Conservation (phyloP, 1,140 invertebrate genomes). For the Listronotus oregonensis region DNA sequence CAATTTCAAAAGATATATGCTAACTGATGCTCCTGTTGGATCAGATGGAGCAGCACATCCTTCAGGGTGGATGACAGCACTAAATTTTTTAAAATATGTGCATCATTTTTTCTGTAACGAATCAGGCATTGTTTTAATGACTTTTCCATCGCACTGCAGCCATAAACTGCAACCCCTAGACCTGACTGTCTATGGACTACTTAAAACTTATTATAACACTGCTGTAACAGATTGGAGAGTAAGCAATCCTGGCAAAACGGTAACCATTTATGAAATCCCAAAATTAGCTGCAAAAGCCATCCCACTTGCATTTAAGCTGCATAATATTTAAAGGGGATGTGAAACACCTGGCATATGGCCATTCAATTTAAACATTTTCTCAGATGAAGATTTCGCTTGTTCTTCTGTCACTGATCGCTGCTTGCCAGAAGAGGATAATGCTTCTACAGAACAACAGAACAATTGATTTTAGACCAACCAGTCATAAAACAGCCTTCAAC, state of each 20-base stretch:
- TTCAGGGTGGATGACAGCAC: not conserved
- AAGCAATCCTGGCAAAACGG: too few relatives aligned
- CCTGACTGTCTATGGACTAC: too few relatives aligned
- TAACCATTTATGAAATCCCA: constrained; percentile 8
- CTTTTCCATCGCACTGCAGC: too few relatives aligned
- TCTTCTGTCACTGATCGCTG: constrained; percentile 5
- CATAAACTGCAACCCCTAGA: too few relatives aligned
- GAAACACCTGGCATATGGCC: constrained; percentile 8
- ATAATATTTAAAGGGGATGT: constrained; percentile 1
- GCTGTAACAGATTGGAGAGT: too few relatives aligned
- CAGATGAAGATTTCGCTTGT: constrained; percentile 6
- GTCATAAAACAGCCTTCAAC: not conserved
- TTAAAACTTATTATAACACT: too few relatives aligned
- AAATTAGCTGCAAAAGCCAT: constrained; percentile 6
- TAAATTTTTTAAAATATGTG: constrained; percentile 8
- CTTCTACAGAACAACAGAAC: not conserved
- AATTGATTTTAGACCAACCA: not conserved
- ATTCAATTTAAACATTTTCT: not conserved
- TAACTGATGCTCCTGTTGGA: not conserved
- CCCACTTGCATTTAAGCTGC: not conserved
- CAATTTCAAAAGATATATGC: too few relatives aligned
- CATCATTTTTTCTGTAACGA: constrained; percentile 5
- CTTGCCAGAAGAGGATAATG: not conserved
- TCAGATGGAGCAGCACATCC: constrained; percentile 5
- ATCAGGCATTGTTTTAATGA: constrained; percentile 4